Evolutionary conservation across 2,797 vertebrate species (phyloP).

Genomic region (Pteronotus mesoamericanus): DNA sequence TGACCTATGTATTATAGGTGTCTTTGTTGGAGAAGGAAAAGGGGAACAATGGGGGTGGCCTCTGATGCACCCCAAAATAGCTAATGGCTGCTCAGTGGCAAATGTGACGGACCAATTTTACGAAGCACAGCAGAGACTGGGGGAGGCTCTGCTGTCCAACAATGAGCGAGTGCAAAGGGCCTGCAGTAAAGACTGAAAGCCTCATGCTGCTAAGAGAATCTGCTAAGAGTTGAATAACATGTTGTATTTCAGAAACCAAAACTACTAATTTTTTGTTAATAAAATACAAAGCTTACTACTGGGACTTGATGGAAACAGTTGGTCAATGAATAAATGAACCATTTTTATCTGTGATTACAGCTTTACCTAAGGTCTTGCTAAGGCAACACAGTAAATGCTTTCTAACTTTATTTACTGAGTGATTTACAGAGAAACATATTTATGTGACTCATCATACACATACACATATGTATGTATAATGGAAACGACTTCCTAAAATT

Average conservation of each 20-base stretch:
- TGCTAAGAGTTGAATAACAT: neutral
- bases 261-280: neutral
- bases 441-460: neutral
- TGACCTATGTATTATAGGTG: neutral
- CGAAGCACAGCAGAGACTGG: neutral
- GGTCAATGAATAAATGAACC: neutral
- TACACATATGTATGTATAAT: neutral
- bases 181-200: neutral
- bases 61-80: neutral
- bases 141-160: neutral
- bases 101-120: neutral
- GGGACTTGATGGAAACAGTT: neutral
- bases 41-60: neutral
- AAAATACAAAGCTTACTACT: conserved; percentile 14
- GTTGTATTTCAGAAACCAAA: neutral
- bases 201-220: neutral
- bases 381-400: neutral
- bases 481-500: neutral
- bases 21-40: neutral
- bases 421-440: neutral
- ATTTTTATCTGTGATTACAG: neutral
- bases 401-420: neutral
- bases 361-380: neutral
- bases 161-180: neutral
- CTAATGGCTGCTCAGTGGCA: neutral